Evolutionary conservation across 2,888 invertebrate genomes (phyloP), one percentile per base, ranked within the genome.

Genomic region (Mesorhabditis spiculigera): DNA sequence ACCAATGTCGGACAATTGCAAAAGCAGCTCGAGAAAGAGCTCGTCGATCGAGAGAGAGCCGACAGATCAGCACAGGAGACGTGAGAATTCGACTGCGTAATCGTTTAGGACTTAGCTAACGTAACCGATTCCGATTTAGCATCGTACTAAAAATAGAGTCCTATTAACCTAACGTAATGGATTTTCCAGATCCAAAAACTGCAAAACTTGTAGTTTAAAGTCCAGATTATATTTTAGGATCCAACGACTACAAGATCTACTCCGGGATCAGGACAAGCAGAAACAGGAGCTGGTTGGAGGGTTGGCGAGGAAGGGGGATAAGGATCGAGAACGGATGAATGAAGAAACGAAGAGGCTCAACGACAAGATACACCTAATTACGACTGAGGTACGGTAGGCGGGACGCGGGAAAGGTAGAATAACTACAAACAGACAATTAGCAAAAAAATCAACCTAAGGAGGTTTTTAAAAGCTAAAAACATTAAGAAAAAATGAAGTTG

Each of bases 291-390:
- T 83, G 5, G 72, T 85, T 67, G 74, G 71, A 4, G 79, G 76
- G 8, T 68, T 85, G 41, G 76, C 82, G 5, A 76, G 78, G 43
- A 81, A 82, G 58, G 77, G 78, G 13, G 83, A 84, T 66, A 69
- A 74, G 42, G 80, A 82, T 50, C 82, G 80, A 74, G 81, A 76
- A 10, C 80, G 79, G 67, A 65, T 85, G 68, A 76, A 73, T 45
- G 84, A 85, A 63, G 85, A 85, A 70, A 76, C 81, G 5, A 71
- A 75, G 42, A 67, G 82, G 50, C 69, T 85, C 8, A 82, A 84
- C 65, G 84, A 85, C 43, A 81, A 78, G 45, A 81, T 85, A 6
- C 78, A 79, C 50, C 68, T 80, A 43, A 81, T 83, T 45, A 82
- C 84, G 3, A 73, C 73, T 5, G 84, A 85, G 71, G 80, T 50